A percentile compares a stretch with the other conserved stretches of the same genome.
These are phyloP conservation scores for Apodemus speciosus DNA, from an alignment of 2,113 vertebrate genomes.

Conservation along the genomic window DNA sequence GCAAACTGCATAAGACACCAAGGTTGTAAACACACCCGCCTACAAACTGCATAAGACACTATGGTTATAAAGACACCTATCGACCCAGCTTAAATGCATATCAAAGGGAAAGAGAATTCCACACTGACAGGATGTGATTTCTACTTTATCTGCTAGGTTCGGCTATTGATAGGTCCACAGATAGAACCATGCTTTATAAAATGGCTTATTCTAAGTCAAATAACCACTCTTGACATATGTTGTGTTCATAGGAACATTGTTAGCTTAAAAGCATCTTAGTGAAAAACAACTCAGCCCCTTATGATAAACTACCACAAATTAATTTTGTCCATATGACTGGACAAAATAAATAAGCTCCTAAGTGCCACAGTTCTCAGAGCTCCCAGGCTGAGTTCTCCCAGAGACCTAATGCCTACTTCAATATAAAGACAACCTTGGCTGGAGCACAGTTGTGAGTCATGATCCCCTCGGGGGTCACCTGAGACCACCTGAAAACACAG, in stretches of 20 bases:
- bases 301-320: background rate
- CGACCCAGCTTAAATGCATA: background rate
- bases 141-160: background rate
- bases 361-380: background rate
- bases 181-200: background rate
- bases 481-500: background rate
- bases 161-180: background rate
- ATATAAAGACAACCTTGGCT: background rate
- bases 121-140: background rate
- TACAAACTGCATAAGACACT: background rate
- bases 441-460: background rate
- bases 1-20: background rate
- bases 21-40: background rate
- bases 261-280: background rate
- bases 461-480: background rate
- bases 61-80: background rate
- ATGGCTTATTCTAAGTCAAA: slow-evolving; percentile 2
- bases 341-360: background rate
- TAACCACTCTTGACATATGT: background rate
- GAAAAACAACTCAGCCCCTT: background rate
- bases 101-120: background rate
- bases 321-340: no score
- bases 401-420: background rate
- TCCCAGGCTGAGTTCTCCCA: background rate
- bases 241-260: background rate